These are phyloP conservation scores for Sinosuthora webbiana DNA, from an alignment of 2,113 vertebrate genomes.

Conservation along the genomic window DNA sequence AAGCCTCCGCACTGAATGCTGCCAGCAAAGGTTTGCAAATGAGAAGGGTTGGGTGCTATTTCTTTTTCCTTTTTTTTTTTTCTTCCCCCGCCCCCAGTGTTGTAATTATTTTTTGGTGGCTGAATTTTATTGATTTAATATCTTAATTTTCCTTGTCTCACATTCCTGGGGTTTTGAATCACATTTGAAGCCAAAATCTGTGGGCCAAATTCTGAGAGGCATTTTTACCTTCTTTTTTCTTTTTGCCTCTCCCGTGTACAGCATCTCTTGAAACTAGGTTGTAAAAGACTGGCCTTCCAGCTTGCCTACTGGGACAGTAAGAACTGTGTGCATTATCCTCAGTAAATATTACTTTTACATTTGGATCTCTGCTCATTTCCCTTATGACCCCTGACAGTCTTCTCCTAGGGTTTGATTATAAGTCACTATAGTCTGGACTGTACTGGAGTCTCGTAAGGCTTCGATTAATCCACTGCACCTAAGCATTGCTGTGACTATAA, in stretches of 20 bases:
- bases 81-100: accelerated
- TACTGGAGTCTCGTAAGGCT: conserved; percentile 36
- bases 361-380: conserved; percentile 35
- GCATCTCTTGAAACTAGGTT: background rate
- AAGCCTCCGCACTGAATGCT: background rate
- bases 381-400: conserved; percentile 10
- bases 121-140: background rate
- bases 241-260: background rate
- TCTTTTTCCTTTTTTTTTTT: too few relatives aligned
- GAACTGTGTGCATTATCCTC: conserved; percentile 10
- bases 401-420: conserved; percentile 2
- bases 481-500: conserved; percentile 62
- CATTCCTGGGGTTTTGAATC: background rate
- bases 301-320: conserved; percentile 11
- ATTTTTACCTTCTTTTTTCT: background rate
- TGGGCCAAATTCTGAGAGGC: background rate
- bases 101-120: background rate
- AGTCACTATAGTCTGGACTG: background rate
- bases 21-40: background rate
- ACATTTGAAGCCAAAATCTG: background rate
- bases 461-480: conserved; percentile 63
- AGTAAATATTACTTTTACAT: conserved; percentile 30
- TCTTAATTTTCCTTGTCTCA: background rate
- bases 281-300: conserved; percentile 25
- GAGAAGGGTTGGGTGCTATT: too few relatives aligned